Base-by-base conservation (phyloP, 2,113 vertebrate species). In the Furnarius figulus region DNA sequence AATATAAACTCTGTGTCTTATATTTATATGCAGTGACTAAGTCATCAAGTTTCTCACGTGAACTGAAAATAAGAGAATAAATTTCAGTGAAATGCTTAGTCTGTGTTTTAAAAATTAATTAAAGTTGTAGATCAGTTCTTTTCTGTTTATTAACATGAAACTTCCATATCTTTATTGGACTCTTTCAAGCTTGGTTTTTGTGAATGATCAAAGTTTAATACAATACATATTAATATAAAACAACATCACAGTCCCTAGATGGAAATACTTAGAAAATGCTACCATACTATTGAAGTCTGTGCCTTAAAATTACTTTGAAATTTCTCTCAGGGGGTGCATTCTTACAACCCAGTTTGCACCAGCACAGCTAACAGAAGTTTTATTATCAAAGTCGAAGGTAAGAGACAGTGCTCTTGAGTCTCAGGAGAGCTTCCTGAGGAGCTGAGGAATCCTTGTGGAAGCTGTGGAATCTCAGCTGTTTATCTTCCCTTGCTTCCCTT, bases 31-130 rank as follows among this genome's bases (percentile, higher is more conserved):
- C 33, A 42, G 1, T 83, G 22, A 50, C 46, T 65, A 9, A 50
- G 59, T 83, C 12, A 37, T 62, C 14, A 40, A 8, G 10, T 80
- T 78, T 55, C 8, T 52, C 10, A 28, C 30, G 89, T 59, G 46
- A 75, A 37, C 46, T 50, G 42, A 82, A 93, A 88, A 49, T 19
- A 56, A 56, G 53, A 44, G 21, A 86, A 22, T 35, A 56, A 11
- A 62, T 52, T 62, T 53, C 12, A 52, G 35, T 39, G 3, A 78
- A 62, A 25, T 28, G 12, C 66, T 91, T 65, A 6, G 0, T 66
- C 31, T 7, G 0, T 0, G 0, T 84, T 73, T 78, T 74, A 27
- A 42, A 4, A 79, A 50, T 83, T 75, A 12, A 47, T 59, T 50
- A 31, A 77, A 46, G 28, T 42, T 55, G 42, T 46, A 22, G 35